A percentile compares a stretch with the other conserved stretches of the same genome.
Conservation (phyloP, 2,888 invertebrate genomes). For the Atherix ibis region DNA sequence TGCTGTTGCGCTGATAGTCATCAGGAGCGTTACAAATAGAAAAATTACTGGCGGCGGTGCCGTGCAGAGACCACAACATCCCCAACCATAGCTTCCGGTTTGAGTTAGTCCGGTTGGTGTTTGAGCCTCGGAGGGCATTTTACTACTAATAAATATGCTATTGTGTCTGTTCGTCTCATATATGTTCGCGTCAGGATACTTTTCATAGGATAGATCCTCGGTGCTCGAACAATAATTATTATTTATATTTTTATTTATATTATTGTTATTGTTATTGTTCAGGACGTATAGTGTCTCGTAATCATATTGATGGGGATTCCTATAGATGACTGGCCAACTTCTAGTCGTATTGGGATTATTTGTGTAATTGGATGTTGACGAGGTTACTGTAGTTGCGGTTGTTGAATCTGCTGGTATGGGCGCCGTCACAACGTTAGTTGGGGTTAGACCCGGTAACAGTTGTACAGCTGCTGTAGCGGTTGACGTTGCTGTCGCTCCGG, state of each 20-base stretch:
- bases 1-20: conserved; percentile 61
- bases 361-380: conserved; percentile 18
- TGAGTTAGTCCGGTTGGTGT: conserved; percentile 21
- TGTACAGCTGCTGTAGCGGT: neutral
- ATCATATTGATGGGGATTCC: conserved; percentile 31
- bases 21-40: conserved; percentile 38
- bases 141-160: conserved; percentile 26
- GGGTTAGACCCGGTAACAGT: too few species aligned
- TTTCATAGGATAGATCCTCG: conserved; percentile 10
- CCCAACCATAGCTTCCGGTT: conserved; percentile 21
- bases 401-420: neutral
- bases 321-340: conserved; percentile 33
- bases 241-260: conserved; percentile 14
- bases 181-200: conserved; percentile 11
- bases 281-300: conserved; percentile 27
- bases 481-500: conserved; percentile 8
- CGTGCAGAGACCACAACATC: conserved; percentile 25
- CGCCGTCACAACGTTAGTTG: neutral
- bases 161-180: conserved; percentile 18
- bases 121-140: conserved; percentile 20
- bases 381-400: conserved; percentile 6
- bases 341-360: conserved; percentile 31
- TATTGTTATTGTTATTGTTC: conserved; percentile 14
- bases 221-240: conserved; percentile 12
- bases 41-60: conserved; percentile 31